A percentile compares a stretch with the other conserved stretches of the same genome.
phyloP scores from a whole-genome alignment of 2,113 vertebrate species.

The Opisthocomus hoazin region DNA sequence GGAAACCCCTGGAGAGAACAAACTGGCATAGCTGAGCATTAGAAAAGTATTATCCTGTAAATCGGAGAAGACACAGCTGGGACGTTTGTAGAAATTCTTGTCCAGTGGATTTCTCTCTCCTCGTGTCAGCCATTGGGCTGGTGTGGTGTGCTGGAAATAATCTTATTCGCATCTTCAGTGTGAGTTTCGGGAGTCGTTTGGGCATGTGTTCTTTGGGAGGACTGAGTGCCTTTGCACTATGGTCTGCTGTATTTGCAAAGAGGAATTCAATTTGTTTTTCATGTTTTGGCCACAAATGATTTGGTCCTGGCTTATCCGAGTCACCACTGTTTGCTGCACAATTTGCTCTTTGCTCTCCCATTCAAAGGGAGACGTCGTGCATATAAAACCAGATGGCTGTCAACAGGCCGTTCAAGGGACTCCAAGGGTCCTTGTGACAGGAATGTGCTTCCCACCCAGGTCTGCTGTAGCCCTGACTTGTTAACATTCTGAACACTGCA shows the following conservation, averaged over 20 bases:
- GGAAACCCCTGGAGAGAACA: neutral
- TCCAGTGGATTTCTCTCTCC: neutral
- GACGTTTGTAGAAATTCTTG: neutral
- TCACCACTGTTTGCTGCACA: rapidly evolving
- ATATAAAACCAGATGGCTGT: neutral
- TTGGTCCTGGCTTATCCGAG: neutral
- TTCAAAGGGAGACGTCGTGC: neutral
- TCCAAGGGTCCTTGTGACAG: neutral
- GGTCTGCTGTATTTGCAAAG: neutral
- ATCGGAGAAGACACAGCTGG: neutral
- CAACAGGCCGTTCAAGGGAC: neutral
- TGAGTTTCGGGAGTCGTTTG: neutral
- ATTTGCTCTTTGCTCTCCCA: neutral
- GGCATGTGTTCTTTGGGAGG: neutral
- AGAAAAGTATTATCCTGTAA: neutral
- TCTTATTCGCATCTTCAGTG: neutral
- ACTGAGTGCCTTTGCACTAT: neutral
- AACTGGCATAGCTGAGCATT: neutral
- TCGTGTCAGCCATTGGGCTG: rapidly evolving
- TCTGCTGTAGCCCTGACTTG: neutral
- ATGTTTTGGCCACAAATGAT: neutral
- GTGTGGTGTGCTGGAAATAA: neutral
- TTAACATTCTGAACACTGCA: neutral
- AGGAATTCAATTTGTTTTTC: neutral
- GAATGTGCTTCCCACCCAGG: neutral